phyloP scores from a whole-genome alignment of 2,113 vertebrate genomes.

The Neoarius graeffei region DNA sequence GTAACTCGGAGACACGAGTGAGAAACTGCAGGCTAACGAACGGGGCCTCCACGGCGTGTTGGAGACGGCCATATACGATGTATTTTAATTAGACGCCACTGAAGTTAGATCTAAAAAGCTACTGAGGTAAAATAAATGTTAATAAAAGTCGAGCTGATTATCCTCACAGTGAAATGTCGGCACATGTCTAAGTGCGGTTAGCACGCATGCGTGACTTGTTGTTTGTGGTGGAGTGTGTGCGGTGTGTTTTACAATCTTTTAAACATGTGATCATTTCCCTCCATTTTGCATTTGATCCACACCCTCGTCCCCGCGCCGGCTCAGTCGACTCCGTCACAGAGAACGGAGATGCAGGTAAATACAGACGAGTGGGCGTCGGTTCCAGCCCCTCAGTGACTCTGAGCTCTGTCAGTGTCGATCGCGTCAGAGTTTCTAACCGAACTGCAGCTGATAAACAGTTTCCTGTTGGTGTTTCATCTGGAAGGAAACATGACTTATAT shows the following conservation, averaged over 20 bases:
- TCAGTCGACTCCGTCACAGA: slow-evolving; percentile 73
- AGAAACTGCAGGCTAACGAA: neutral
- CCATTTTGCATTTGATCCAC: slow-evolving; percentile 30
- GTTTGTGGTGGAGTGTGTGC: neutral
- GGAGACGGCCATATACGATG: neutral
- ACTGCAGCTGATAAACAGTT: neutral
- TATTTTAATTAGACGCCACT: neutral
- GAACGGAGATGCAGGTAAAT: slow-evolving; percentile 74
- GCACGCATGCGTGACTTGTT: neutral
- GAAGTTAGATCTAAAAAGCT: neutral
- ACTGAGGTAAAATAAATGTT: neutral
- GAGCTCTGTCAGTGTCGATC: neutral
- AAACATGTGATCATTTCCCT: slow-evolving; percentile 18
- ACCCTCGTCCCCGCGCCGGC: slow-evolving; percentile 43
- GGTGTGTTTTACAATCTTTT: neutral
- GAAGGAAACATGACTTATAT: neutral
- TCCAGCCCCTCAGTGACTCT: neutral
- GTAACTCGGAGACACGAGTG: no score
- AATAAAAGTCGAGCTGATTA: neutral
- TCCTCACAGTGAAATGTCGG: neutral
- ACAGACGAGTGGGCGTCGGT: neutral
- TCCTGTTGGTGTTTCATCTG: neutral
- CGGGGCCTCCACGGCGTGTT: neutral
- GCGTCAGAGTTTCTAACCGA: neutral
- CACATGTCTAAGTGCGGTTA: neutral